Base-by-base conservation (phyloP, 2,888 invertebrate species). In the Arctia plantaginis region DNA sequence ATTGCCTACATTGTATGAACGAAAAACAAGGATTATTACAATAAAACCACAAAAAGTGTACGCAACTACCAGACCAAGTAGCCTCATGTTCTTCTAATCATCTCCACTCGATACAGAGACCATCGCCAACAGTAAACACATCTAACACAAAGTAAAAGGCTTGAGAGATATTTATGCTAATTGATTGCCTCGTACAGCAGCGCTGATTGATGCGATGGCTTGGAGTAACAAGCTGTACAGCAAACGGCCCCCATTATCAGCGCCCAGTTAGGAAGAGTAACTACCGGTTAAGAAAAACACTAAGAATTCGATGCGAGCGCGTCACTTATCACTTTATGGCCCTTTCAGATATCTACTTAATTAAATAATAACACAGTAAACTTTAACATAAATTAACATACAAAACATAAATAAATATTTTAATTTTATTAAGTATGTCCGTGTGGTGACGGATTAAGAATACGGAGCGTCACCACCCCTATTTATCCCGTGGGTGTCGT, bases 121-220 rank as follows among this genome's bases (percentile, higher is more conserved):
- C n/a, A 30, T 69, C 33, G 33, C 55, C 4, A 33, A 18, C 68
- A 68, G 12, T 35, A 35, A 62, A 30, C 47, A 47, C 35, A 47
- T 35, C 71, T 39, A 39, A 30, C 8, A 66, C 39, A 51, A 66
- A 66, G 66, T 55, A n/a, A 33, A 30, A 39, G 18, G 33, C 33
- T 65, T 33, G 64, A 70, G 33, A 71, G 71, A 71, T 65, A 65
- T 66, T 71, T 71, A 71, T 71, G 66, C 18, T 71, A 71, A 71
- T 71, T 66, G 51, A 47, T 71, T 51, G 65, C 65, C 44, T 13
- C 62, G 44, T 71, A 71, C 64, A 51, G 41, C 59, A 35, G 59
- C 27, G 33, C 20, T 33, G 71, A 71, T 47, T 33, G 64, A 71
- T 47, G 64, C 64, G 18, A 71, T 33, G 35, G 33, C 47, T 33